These are phyloP conservation scores for Xanthorhoe spadicearia DNA, from an alignment of 2,888 invertebrate genomes.

Conservation along the genomic window DNA sequence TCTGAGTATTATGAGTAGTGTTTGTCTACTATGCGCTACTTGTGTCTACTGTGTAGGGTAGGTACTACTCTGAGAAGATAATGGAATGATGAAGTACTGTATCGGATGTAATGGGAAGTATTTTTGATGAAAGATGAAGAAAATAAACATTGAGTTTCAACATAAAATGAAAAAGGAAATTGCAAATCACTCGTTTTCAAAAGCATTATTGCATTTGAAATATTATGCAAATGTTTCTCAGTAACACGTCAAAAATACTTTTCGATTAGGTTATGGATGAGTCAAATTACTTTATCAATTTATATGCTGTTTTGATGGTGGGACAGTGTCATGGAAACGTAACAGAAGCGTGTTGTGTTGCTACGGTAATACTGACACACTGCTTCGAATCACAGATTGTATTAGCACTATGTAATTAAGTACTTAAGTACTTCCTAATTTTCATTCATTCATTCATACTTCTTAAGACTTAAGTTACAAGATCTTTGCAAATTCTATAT, in stretches of 20 bases:
- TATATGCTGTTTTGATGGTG: conserved; percentile 24
- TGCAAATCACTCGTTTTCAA: not conserved
- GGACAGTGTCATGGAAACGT: conserved; percentile 28
- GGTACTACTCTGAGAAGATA: conserved; percentile 11
- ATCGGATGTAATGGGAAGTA: conserved; percentile 7
- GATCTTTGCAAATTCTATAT: too few relatives aligned
- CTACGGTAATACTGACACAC: conserved; percentile 20
- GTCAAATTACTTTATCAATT: conserved; percentile 26
- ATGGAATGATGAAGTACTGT: conserved; percentile 15
- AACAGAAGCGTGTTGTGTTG: conserved; percentile 30
- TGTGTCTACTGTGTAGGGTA: conserved; percentile 30
- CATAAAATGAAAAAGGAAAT: not conserved
- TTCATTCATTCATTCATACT: too few relatives aligned
- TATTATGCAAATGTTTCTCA: not conserved
- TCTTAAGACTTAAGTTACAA: too few relatives aligned
- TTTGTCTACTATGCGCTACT: conserved; percentile 42
- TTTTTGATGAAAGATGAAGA: conserved; percentile 7
- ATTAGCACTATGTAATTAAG: not conserved
- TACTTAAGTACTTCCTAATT: too few relatives aligned
- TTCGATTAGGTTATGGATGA: conserved; percentile 17
- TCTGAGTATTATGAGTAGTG: conserved; percentile 37
- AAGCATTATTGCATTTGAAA: not conserved
- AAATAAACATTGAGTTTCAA: not conserved
- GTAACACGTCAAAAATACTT: conserved; percentile 11
- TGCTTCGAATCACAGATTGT: conserved; percentile 24